phyloP scores from a whole-genome alignment of 2,888 invertebrate species.

The Thalpophila matura region DNA sequence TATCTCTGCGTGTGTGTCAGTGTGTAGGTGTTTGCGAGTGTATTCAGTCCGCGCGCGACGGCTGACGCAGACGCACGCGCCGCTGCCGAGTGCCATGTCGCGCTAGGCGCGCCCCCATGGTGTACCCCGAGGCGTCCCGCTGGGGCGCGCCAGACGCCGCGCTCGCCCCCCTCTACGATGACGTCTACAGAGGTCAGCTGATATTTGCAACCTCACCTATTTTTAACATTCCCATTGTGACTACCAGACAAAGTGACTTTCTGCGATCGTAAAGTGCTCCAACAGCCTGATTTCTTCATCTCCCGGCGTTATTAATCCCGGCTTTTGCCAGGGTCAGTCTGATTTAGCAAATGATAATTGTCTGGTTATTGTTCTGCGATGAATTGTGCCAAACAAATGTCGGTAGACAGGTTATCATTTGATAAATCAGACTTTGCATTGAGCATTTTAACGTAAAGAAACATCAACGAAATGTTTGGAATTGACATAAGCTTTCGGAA shows the following conservation, averaged over 20 bases:
- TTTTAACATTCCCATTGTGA: slow-evolving; percentile 53
- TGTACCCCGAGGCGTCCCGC: slow-evolving; percentile 92
- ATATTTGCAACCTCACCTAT: slow-evolving; percentile 73
- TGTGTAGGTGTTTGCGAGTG: slow-evolving; percentile 57
- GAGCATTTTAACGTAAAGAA: slow-evolving; percentile 42
- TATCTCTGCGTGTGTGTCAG: slow-evolving; percentile 46
- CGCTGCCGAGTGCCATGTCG: slow-evolving; percentile 78
- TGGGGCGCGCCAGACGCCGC: slow-evolving; percentile 92
- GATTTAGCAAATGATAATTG: slow-evolving; percentile 60
- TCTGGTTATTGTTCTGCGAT: slow-evolving; percentile 40
- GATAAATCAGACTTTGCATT: slow-evolving; percentile 49
- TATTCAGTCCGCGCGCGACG: slow-evolving; percentile 84
- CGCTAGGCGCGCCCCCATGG: slow-evolving; percentile 89
- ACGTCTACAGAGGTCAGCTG: slow-evolving; percentile 92
- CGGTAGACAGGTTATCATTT: slow-evolving; percentile 32
- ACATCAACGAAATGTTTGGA: slow-evolving; percentile 56
- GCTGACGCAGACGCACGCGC: slow-evolving; percentile 86
- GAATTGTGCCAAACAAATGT: slow-evolving; percentile 34
- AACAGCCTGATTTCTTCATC: slow-evolving; percentile 59
- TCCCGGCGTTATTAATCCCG: slow-evolving; percentile 54
- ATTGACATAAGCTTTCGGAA: slow-evolving; percentile 56
- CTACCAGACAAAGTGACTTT: slow-evolving; percentile 65
- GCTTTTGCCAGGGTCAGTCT: slow-evolving; percentile 63
- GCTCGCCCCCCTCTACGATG: slow-evolving; percentile 92
- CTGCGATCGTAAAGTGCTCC: slow-evolving; percentile 62